Base-by-base conservation (phyloP, 2,113 vertebrate species). In the Hypocryptadius cinnamomeus region DNA sequence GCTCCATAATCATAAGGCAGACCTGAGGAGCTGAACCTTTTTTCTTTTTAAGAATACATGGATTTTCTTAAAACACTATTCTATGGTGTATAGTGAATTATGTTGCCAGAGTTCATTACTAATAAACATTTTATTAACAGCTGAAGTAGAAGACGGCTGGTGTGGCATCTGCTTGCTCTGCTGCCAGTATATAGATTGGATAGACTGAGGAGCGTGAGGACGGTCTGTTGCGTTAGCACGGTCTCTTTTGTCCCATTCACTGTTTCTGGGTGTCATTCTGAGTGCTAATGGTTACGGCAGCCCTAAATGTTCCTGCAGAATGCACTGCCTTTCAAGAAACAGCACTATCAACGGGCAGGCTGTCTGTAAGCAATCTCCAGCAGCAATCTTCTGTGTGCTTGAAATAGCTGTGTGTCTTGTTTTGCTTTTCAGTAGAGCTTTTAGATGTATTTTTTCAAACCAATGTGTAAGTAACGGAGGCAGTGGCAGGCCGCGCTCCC, bases 171-270 rank as follows among this genome's bases (percentile, higher is more conserved):
- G 71, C 30, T 35, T 65, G 31, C 15, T 50, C 28, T 42, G 35
- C 47, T 40, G 53, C 19, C 19, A 16, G 37, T 15, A 3, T 5
- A 3, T 13, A 15, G 35, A 35, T 60, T 54, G n/a, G 53, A 23
- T 28, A 30, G 57, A 17, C 17, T 13, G n/a, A 44, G 24, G 19
- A n/a, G 18, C 1, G 11, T 0, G 0, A 28, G 40, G 9, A 20
- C 8, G 1, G 11, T 13, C 39, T 68, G 25, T 20, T 39, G 7
- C 12, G 51, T 28, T 44, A 37, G 11, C 22, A 31, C 16, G 19
- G 21, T 56, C 65, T 37, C 12, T 40, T 70, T 33, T 48, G n/a
- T 44, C 42, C n/a, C 23, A 4, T 39, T 42, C 40, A 2, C 30
- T 24, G 2, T 31, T 44, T 73, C 40, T 13, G 24, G 5, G n/a